Evolutionary conservation across 2,888 invertebrate genomes (phyloP), one percentile per base, ranked within the genome.

Genomic region (Cheilosia scutellata): DNA sequence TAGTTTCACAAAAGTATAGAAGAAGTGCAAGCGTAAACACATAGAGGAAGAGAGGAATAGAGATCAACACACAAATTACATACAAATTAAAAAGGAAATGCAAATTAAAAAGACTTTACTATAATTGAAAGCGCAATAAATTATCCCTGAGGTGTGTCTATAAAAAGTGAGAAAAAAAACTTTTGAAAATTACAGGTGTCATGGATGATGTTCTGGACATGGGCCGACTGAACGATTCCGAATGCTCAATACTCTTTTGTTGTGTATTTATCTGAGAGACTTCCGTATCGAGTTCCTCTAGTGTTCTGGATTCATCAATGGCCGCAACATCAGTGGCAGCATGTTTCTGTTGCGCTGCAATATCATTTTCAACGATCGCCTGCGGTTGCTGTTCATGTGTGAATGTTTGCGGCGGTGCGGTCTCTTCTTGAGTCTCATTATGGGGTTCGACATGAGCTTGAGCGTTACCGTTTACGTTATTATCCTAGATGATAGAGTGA

Each of bases 121-220:
- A 7, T 74, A 65, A 62, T 55, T 51, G 72, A 58, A 72, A 86
- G 74, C 37, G 55, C 62, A 79, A 70, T 80, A 62, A 44, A 65
- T 33, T 40, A 75, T 47, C 40, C 37, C 44, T 70, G 70, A 71
- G 66, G 66, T 57, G 71, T 25, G 13, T 71, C 37, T 58, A 72
- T 60, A 63, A 58, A 33, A 65, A 66, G 55, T 63, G 51, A 60
- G 27, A 76, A 83, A 75, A 72, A 83, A 70, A 87, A 78, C 51
- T 55, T 78, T 88, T 91, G 49, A 82, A 84, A 91, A 91, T 91
- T 92, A 92, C 92, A 89, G 92, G 92, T 89, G 92, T 92, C 91
- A 92, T 92, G 89, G 92, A 92, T 90, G 92, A 92, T 88, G 92
- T 92, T 89, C 92, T 91, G 88, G 92, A 92, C 92, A 92, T 92